Evolutionary conservation across 1,140 invertebrate genomes (phyloP), one percentile per base, ranked within the genome.

Genomic region (Euglossa dilemma): DNA sequence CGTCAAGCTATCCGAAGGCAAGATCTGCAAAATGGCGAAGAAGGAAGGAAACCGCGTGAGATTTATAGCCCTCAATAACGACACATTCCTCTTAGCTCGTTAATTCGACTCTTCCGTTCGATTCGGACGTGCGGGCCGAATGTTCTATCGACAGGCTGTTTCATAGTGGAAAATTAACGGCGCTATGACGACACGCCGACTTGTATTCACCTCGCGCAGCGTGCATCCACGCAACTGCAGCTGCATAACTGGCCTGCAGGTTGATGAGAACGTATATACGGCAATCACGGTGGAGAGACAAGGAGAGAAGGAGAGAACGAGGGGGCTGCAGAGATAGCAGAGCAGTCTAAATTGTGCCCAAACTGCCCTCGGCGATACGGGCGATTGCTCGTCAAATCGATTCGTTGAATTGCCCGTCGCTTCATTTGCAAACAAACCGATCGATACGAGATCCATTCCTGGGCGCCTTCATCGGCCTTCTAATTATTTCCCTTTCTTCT

Each of bases 361-460:
- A 80, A 87, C 78, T 69, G 85, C 81, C 76, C 59, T 59, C 59
- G 70, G 85, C 70, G 36, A 69, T 86, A 78, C 70, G 47, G 61
- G 69, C 75, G 84, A 76, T 77, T 77, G 80, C 64, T 75, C 73
- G 73, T 69, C 73, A 76, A 82, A 66, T 82, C 73, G 80, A 82
- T 66, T 77, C 63, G 69, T 63, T 66, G 75, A 78, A 83, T 83
- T 71, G 75, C 54, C 47, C 75, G 5, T 81, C 45, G 79, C 63
- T 81, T 74, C 54, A 80, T 84, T 81, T 56, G 64, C 78, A 45
- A 81, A 74, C 71, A 74, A 80, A 73, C 78, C 63, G 69, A 59
- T 75, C 76, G 67, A 84, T 84, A 9, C 18, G 43, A 56, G 45
- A 52, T 64, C 59, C 61, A 73, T 52, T 43, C 14, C n/a, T 43